These are phyloP conservation scores for Trissolcus japonicus DNA, from an alignment of 2,888 invertebrate genomes.

Conservation along the genomic window DNA sequence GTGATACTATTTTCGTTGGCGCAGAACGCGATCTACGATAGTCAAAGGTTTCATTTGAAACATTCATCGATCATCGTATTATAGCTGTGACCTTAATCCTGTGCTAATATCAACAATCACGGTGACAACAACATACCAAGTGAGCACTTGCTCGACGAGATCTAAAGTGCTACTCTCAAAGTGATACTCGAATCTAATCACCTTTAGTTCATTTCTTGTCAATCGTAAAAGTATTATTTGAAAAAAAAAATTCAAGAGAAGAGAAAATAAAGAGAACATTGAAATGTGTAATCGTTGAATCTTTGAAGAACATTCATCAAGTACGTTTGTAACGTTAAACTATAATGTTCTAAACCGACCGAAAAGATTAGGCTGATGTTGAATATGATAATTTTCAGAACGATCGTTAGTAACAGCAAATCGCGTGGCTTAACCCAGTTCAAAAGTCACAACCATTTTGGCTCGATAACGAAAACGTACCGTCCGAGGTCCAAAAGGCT, in stretches of 20 bases:
- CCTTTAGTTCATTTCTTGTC: no score
- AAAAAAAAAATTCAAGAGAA: no score
- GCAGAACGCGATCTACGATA: slow-evolving; percentile 57
- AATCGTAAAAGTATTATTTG: no score
- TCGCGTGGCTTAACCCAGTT: slow-evolving; percentile 46
- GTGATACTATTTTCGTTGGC: slow-evolving; percentile 60
- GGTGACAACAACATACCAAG: slow-evolving; percentile 27
- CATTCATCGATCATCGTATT: slow-evolving; percentile 58
- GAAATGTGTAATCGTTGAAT: no score
- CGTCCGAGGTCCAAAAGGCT: slow-evolving; percentile 93
- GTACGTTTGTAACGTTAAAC: no score
- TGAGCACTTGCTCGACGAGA: slow-evolving; percentile 20
- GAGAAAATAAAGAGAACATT: no score
- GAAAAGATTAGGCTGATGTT: no score
- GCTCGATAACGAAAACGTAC: slow-evolving; percentile 76
- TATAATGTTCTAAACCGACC: no score
- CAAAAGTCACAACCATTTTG: slow-evolving; percentile 42
- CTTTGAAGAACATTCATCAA: no score
- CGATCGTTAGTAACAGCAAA: slow-evolving; percentile 26
- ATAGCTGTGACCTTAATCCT: slow-evolving; percentile 50
- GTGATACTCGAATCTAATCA: neutral
- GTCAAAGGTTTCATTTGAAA: slow-evolving; percentile 56
- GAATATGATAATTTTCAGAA: neutral
- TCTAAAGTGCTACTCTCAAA: slow-evolving; percentile 12
- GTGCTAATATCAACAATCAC: slow-evolving; percentile 47